Percentiles rank a stretch among this genome's conserved stretches.
These are phyloP conservation scores for Apodemia arnacis DNA, from an alignment of 2,888 invertebrate genomes.

Conservation along the genomic window DNA sequence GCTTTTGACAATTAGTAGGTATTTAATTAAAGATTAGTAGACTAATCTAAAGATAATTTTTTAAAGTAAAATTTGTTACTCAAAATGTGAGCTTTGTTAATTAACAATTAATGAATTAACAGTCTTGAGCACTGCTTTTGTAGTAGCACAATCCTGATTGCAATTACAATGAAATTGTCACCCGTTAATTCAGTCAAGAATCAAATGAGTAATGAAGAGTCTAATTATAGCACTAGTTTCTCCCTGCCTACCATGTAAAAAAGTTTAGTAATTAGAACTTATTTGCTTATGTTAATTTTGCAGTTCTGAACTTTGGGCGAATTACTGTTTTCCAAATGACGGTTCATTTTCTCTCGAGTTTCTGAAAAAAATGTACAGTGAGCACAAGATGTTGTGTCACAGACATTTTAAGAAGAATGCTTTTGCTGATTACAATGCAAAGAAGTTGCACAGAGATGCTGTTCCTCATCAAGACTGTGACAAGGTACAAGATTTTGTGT, in stretches of 20 bases:
- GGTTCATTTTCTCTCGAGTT: background rate
- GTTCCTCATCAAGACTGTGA: background rate
- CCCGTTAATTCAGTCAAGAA: no score
- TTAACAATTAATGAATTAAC: no score
- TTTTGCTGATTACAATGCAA: background rate
- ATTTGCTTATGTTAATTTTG: background rate
- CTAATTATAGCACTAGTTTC: background rate
- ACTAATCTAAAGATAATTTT: no score
- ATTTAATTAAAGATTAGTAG: no score
- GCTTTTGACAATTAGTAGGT: no score
- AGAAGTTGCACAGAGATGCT: background rate
- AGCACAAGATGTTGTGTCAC: conserved; percentile 1
- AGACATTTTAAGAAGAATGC: background rate
- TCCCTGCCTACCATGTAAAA: background rate
- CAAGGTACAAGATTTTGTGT: background rate
- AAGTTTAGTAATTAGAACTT: background rate
- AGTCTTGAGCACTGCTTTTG: background rate
- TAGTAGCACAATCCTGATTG: background rate
- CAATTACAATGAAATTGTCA: background rate
- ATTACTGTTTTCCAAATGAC: background rate
- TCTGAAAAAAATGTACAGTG: background rate
- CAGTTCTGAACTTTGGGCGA: background rate
- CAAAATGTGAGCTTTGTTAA: no score
- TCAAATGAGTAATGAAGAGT: background rate
- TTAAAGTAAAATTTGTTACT: no score